Evolutionary conservation across 2,888 invertebrate genomes (phyloP), one percentile per base, ranked within the genome.

Genomic region (Yponomeuta malinellus): DNA sequence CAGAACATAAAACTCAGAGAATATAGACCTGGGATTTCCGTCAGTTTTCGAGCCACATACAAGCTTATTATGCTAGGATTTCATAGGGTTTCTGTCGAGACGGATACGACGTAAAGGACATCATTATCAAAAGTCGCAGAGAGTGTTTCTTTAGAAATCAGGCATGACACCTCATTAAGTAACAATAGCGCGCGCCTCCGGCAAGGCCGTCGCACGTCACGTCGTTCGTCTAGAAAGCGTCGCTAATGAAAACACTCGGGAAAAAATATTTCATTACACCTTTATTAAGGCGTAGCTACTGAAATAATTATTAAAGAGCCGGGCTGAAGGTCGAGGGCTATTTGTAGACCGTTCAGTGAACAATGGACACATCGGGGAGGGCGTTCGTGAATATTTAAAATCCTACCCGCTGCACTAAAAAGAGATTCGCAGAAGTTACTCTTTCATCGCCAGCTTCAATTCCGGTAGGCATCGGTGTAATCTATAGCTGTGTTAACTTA

Each of bases 231-330:
- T 15, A 59, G 52, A 59, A 59, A 59, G 52, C 52, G 15, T 12
- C 15, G 52, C 52, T 59, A 59, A 59, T 59, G 52, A 59, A 59
- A 15, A 15, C 52, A 59, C 52, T 59, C 52, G 15, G 52, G 52
- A 59, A 59, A 59, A 59, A 59, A 59, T 15, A 59, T 15, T 59
- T 59, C 52, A 59, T 59, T 59, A 59, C 15, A 59, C 52, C 52
- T 59, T 59, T 68, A 64, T 65, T n/a, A 63, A 64, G 37, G 63
- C 71, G 69, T 52, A 29, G 71, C 69, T 71, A 71, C 66, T 70
- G 70, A 69, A 69, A 48, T 71, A 70, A 33, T 68, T 37, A 33
- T 71, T 48, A 48, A 70, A 31, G 9, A 23, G 48, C 8, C 48
- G 12, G 68, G 12, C 15, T 6, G 33, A 64, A 48, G 33, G 43